These are phyloP conservation scores for Trachelus tabidus DNA, from an alignment of 2,888 invertebrate species.

Conservation along the genomic window DNA sequence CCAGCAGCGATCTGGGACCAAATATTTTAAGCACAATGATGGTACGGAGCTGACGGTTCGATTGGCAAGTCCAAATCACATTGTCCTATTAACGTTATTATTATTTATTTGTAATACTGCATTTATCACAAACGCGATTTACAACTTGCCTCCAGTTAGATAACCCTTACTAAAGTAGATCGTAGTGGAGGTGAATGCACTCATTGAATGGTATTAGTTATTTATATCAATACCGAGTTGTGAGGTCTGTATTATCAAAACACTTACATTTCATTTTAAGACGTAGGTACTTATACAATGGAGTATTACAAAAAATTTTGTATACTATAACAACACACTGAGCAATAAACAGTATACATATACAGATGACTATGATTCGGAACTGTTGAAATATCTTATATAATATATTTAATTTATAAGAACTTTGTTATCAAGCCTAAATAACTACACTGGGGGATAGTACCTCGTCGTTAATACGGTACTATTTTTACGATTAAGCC, in stretches of 20 bases:
- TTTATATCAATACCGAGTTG: not conserved
- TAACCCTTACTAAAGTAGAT: not conserved
- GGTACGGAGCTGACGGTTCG: not conserved
- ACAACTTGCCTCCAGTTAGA: not conserved
- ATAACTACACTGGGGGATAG: not conserved
- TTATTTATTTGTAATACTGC: not conserved
- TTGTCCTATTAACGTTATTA: not conserved
- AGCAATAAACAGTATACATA: slow-evolving; percentile 28
- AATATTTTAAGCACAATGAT: slow-evolving; percentile 5
- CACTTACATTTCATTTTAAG: not conserved
- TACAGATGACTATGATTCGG: not conserved
- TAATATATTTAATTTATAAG: not conserved
- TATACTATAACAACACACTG: slow-evolving; percentile 39
- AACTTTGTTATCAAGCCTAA: not conserved
- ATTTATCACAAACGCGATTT: not conserved
- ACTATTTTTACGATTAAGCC: not conserved
- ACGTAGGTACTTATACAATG: not conserved
- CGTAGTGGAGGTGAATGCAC: not conserved
- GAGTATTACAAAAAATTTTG: slow-evolving; percentile 30
- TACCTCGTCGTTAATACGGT: not conserved
- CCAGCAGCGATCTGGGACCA: slow-evolving; percentile 16
- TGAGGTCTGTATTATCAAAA: not conserved
- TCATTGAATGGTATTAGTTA: not conserved
- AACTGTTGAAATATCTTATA: not conserved
- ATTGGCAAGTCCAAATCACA: not conserved